phyloP scores from a whole-genome alignment of 2,888 invertebrate genomes.

The Acleris cristana region DNA sequence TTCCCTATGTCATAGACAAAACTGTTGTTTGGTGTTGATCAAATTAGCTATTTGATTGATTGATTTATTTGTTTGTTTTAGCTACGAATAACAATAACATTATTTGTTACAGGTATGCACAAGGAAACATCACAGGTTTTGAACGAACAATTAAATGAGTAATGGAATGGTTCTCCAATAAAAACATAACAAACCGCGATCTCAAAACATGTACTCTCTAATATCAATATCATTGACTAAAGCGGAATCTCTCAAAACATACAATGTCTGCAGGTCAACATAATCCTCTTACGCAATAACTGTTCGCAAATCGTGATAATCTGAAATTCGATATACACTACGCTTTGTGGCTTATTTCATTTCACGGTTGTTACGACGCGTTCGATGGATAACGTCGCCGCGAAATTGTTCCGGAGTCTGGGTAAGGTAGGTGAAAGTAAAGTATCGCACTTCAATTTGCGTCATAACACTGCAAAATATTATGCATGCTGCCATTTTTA shows the following conservation, averaged over 20 bases:
- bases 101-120: conserved; percentile 32
- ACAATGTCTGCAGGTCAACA: conserved; percentile 23
- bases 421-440: conserved; percentile 31
- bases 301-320: conserved; percentile 11
- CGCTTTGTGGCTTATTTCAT: conserved; percentile 11
- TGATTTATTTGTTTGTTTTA: not conserved
- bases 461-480: conserved; percentile 26
- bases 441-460: conserved; percentile 23
- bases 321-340: conserved; percentile 21
- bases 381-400: conserved; percentile 11
- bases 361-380: conserved; percentile 16
- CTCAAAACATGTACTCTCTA: too few species aligned
- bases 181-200: conserved; percentile 4
- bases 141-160: conserved; percentile 7
- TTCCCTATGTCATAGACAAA: too few species aligned
- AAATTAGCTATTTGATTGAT: not conserved
- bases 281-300: conserved; percentile 21
- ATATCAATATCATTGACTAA: too few species aligned
- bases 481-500: conserved; percentile 25
- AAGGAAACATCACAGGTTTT: conserved; percentile 10
- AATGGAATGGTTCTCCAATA: conserved; percentile 18
- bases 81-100: not conserved
- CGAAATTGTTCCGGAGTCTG: conserved; percentile 10
- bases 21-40: too few species aligned
- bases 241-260: conserved; percentile 24